These are phyloP conservation scores for Zingel zingel DNA, from an alignment of 2,113 vertebrate genomes.

Conservation along the genomic window DNA sequence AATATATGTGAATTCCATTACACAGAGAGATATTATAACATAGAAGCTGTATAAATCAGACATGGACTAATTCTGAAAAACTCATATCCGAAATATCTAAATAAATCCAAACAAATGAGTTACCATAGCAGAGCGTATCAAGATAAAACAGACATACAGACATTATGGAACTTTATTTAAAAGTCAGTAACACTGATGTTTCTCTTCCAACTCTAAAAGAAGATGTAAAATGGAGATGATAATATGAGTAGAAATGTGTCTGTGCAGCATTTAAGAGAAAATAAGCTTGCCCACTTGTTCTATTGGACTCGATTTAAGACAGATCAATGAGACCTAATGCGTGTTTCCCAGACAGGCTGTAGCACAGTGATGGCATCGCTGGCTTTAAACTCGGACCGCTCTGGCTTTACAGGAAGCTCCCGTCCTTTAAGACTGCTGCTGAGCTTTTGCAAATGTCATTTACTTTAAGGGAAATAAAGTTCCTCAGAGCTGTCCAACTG, in stretches of 20 bases:
- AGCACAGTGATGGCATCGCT: conserved; percentile 23
- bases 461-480: conserved; percentile 42
- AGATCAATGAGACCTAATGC: conserved; percentile 67
- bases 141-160: neutral
- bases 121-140: neutral
- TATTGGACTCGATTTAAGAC: conserved; percentile 21
- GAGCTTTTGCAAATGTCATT: conserved; percentile 47
- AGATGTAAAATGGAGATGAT: neutral
- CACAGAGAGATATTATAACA: neutral
- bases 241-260: neutral
- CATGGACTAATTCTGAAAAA: neutral
- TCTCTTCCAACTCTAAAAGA: neutral
- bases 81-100: neutral
- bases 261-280: conserved; percentile 1
- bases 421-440: conserved; percentile 1
- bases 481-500: neutral
- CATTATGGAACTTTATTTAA: neutral
- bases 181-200: neutral
- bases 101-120: neutral
- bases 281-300: neutral
- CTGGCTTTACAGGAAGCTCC: conserved; percentile 36
- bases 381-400: conserved; percentile 30
- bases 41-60: neutral
- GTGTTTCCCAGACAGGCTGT: conserved; percentile 45
- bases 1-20: neutral